Evolutionary conservation across 2,797 vertebrate species (phyloP).

Genomic region (Neosalanx taihuensis): DNA sequence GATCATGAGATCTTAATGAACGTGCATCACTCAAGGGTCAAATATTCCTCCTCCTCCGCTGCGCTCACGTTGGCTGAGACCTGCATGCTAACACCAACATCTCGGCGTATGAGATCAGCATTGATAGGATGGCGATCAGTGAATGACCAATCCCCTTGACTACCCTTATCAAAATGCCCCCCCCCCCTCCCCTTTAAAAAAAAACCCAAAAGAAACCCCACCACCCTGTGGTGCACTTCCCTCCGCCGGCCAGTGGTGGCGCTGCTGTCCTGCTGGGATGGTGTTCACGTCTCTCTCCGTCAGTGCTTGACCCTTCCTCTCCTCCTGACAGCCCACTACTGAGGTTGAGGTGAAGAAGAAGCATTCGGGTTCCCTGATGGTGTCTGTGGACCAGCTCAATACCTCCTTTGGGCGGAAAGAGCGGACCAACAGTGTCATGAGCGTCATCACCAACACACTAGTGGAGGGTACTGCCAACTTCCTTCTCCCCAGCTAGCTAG

Average conservation of each 20-base stretch:
- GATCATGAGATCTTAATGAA: conserved; percentile 52
- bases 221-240: conserved; percentile 70
- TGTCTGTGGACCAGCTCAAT: conserved; percentile 97
- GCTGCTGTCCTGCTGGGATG: conserved; percentile 55
- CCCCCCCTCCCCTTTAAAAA: too few relatives aligned
- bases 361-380: conserved; percentile 92
- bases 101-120: conserved; percentile 59
- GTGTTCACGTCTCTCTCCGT: conserved; percentile 73
- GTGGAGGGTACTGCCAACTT: conserved; percentile 88
- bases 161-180: too few relatives aligned
- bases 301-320: conserved; percentile 75
- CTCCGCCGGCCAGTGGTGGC: conserved; percentile 67
- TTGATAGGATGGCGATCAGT: conserved; percentile 51
- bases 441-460: conserved; percentile 94
- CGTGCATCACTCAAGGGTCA: conserved; percentile 57
- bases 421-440: conserved; percentile 96
- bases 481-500: background rate
- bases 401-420: conserved; percentile 95
- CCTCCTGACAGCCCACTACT: conserved; percentile 86
- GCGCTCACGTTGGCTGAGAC: conserved; percentile 71
- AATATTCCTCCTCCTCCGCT: conserved; percentile 57
- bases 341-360: conserved; percentile 97
- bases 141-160: conserved; percentile 43
- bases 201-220: conserved; percentile 45
- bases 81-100: conserved; percentile 66